Evolutionary conservation across 2,797 vertebrate species (phyloP).

Genomic region (Betta splendens): DNA sequence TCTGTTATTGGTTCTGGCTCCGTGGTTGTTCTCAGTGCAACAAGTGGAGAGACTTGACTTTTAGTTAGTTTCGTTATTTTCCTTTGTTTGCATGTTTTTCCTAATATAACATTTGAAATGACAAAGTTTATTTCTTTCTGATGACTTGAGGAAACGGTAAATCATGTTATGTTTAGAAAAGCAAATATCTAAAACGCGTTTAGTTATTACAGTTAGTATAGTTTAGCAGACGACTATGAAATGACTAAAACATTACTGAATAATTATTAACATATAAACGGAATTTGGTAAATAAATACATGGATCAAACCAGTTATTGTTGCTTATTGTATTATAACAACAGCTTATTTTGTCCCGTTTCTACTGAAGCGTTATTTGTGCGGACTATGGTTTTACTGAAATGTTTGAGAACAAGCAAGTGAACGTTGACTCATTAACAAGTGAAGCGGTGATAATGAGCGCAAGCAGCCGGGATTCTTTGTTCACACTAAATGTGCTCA

Average conservation of each 20-base stretch:
- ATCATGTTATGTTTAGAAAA: background rate
- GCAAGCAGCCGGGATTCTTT: slow-evolving; percentile 37
- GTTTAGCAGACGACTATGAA: no score
- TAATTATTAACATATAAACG: no score
- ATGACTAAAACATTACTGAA: no score
- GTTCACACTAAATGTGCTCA: slow-evolving; percentile 21
- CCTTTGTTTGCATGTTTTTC: background rate
- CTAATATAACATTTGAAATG: background rate
- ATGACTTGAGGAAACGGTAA: background rate
- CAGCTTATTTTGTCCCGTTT: background rate
- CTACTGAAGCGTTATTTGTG: slow-evolving; percentile 5
- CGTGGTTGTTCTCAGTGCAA: background rate
- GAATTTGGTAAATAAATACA: no score
- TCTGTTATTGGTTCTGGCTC: no score
- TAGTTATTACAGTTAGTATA: no score
- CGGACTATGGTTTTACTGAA: background rate
- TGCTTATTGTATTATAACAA: background rate
- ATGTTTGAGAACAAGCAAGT: slow-evolving; percentile 61
- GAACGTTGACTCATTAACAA: slow-evolving; percentile 62
- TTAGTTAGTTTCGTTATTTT: background rate
- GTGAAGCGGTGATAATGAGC: slow-evolving; percentile 58
- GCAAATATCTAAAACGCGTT: no score
- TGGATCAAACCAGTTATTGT: no score
- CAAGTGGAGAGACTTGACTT: slow-evolving; percentile 8
- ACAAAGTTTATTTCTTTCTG: no score